Base-by-base conservation (phyloP, 1,140 invertebrate genomes). In the Hyposmocoma kahamanoa region DNA sequence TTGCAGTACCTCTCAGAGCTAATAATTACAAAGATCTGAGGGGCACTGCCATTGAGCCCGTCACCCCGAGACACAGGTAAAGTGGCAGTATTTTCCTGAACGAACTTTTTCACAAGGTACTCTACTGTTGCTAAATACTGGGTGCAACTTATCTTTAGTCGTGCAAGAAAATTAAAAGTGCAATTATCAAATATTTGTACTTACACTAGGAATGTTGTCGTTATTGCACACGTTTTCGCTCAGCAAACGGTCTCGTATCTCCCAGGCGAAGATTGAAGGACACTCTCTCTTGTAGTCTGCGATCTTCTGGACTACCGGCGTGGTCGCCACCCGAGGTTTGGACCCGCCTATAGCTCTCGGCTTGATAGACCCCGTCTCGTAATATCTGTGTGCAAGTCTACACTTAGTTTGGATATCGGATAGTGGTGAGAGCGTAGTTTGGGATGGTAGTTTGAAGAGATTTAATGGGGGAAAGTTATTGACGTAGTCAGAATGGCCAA, bases 151-250 rank as follows among this genome's bases (percentile, higher is more conserved):
- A n/a, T n/a, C n/a, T n/a, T n/a, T n/a, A n/a, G n/a, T n/a, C n/a
- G n/a, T n/a, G n/a, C n/a, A n/a, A n/a, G 11, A 2, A 18, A 42
- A 38, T 45, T 15, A 41, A 26, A 39, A 51, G 28, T 19, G 13
- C 41, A n/a, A n/a, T n/a, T n/a, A n/a, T n/a, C n/a, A n/a, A n/a
- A n/a, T n/a, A n/a, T n/a, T n/a, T 49, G 22, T 86, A 97, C 98
- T 98, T 89, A 99, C 98, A 84, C 97, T 99, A 50, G 98, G 98
- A 67, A 99, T 99, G 87, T 98, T 99, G 87, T 99, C 98, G 85
- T 97, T 97, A 84, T 96, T 98, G 89, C 98, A 99, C 47, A 98
- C 94, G 54, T 94, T 96, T 84, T 99, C 98, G 42, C 95, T 94
- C 17, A 99, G 89, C 47, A 99, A 90, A 77, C 97, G 91, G 79